A percentile compares a stretch with the other conserved stretches of the same genome.
These are phyloP conservation scores for Apolygus lucorum DNA, from an alignment of 1,140 invertebrate species.

Conservation along the genomic window DNA sequence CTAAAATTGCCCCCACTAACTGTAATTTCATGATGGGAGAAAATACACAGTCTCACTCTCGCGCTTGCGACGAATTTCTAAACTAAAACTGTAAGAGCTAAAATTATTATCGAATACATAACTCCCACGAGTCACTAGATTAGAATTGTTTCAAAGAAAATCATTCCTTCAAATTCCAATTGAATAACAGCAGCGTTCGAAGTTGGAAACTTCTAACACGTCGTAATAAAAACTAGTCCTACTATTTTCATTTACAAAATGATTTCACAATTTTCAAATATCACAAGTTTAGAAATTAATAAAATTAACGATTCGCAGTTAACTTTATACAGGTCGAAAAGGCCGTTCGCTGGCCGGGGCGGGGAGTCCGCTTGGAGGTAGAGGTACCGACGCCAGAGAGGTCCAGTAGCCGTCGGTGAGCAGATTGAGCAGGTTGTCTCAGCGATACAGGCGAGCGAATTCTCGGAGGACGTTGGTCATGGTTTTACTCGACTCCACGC, in stretches of 20 bases:
- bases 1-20: neutral
- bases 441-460: slow-evolving; percentile 69
- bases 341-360: neutral
- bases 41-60: neutral
- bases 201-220: no score
- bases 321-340: neutral
- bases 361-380: no score
- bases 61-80: neutral
- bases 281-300: neutral
- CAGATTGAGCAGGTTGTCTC: slow-evolving; percentile 32
- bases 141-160: neutral
- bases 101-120: neutral
- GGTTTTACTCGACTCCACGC: slow-evolving; percentile 57
- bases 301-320: neutral
- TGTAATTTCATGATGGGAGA: neutral
- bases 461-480: slow-evolving; percentile 60
- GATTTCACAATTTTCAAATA: neutral
- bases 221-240: neutral
- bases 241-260: neutral
- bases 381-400: neutral
- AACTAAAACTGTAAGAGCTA: neutral
- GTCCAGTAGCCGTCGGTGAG: no score
- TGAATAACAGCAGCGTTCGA: no score
- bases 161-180: no score
- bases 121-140: neutral